phyloP scores from a whole-genome alignment of 2,113 vertebrate species.

The Amia ocellicauda region DNA sequence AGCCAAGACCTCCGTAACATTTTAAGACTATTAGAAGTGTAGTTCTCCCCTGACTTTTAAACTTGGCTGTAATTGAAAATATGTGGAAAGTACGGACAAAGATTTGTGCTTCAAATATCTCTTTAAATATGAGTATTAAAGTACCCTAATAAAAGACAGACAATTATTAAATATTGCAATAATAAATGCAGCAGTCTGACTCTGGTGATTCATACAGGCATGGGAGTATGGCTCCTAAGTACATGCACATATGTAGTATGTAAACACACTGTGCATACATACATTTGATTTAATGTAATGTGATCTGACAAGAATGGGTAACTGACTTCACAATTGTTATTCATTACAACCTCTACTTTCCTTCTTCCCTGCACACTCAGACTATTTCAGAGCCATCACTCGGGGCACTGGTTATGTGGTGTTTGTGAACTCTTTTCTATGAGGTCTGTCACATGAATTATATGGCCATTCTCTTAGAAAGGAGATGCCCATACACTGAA shows the following conservation, averaged over 20 bases:
- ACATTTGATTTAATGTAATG: not conserved
- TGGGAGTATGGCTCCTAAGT: too few species aligned
- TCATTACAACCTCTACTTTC: conserved; percentile 40
- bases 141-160: too few species aligned
- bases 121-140: too few species aligned
- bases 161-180: too few species aligned
- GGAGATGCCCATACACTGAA: conserved; percentile 36
- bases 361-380: conserved; percentile 7
- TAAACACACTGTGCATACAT: not conserved
- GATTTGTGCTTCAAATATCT: too few species aligned
- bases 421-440: conserved; percentile 24
- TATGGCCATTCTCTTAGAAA: conserved; percentile 45
- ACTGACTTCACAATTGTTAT: conserved; percentile 25
- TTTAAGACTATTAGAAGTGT: too few species aligned
- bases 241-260: not conserved
- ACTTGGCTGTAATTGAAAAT: too few species aligned
- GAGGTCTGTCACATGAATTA: conserved; percentile 52
- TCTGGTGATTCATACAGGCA: too few species aligned
- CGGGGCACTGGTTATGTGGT: conserved; percentile 40
- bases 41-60: too few species aligned
- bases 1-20: too few species aligned
- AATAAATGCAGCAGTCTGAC: too few species aligned
- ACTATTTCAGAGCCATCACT: conserved; percentile 35
- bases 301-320: not conserved
- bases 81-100: too few species aligned